Conservation (phyloP, 2,113 vertebrate genomes). For the Monopterus albus region DNA sequence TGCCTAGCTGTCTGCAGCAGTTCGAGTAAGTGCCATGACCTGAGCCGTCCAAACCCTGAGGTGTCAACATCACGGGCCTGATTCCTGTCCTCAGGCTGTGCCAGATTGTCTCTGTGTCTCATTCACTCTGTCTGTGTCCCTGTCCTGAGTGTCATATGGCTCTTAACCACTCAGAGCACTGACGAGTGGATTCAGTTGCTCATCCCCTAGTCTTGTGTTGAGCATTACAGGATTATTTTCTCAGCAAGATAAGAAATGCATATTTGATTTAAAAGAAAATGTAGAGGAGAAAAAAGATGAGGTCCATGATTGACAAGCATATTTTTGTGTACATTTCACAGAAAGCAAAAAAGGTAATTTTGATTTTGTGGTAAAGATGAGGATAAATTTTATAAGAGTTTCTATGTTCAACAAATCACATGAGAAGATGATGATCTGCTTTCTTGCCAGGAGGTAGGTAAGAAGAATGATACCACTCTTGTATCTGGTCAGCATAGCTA, state of each 20-base stretch:
- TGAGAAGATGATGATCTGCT: not conserved
- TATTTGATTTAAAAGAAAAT: no score
- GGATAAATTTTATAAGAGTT: not conserved
- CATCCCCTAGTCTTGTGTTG: not conserved
- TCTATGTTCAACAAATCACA: not conserved
- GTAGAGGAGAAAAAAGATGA: no score
- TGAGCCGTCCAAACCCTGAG: conserved; percentile 29
- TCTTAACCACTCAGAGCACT: conserved; percentile 48
- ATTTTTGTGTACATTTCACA: not conserved
- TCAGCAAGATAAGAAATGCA: not conserved
- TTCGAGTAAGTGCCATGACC: conserved; percentile 88
- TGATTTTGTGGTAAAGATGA: not conserved
- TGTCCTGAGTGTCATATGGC: conserved; percentile 26
- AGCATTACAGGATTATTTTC: conserved; percentile 14
- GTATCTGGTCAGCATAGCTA: not conserved
- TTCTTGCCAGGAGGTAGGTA: not conserved
- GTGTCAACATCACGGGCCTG: conserved; percentile 29
- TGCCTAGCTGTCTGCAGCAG: conserved; percentile 98
- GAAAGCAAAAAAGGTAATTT: not conserved
- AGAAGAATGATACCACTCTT: not conserved
- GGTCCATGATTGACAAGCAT: no score
- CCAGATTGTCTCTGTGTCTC: conserved; percentile 46
- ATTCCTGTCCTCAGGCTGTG: conserved; percentile 43
- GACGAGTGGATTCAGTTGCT: conserved; percentile 19
- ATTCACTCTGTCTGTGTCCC: conserved; percentile 27